Percentiles rank a stretch among this genome's conserved stretches.
Conservation (phyloP, 1,140 invertebrate genomes). For the Anoplolepis gracilipes region DNA sequence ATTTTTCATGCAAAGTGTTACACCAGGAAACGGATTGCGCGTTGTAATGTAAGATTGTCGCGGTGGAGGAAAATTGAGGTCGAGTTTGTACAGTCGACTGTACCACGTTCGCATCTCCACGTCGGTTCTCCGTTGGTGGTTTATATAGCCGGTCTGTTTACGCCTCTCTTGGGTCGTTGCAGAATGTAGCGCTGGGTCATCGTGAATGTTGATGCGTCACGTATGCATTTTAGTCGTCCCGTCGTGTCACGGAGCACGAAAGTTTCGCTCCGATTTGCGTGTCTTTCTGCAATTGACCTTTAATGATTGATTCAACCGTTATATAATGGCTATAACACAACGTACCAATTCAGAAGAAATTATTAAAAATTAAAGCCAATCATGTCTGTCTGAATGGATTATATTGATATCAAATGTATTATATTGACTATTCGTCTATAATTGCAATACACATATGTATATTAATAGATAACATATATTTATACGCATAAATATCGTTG, state of each 20-base stretch:
- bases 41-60: conserved; percentile 60
- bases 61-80: conserved; percentile 70
- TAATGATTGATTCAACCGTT: neutral
- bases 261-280: conserved; percentile 38
- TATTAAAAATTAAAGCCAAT: neutral
- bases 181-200: conserved; percentile 72
- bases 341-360: neutral
- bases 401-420: neutral
- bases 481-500: neutral
- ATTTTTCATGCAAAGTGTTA: conserved; percentile 60
- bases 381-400: neutral
- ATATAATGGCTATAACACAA: neutral
- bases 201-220: conserved; percentile 69
- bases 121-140: conserved; percentile 71
- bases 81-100: conserved; percentile 67
- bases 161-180: conserved; percentile 74
- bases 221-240: conserved; percentile 60
- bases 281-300: neutral
- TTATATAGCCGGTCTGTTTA: conserved; percentile 75
- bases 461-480: neutral
- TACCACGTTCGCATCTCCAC: conserved; percentile 64
- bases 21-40: conserved; percentile 42
- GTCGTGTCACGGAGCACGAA: conserved; percentile 34
- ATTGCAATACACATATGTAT: too few relatives aligned
- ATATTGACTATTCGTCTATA: too few relatives aligned